Conservation (phyloP, 2,797 vertebrate species). For the Rhincodon typus region DNA sequence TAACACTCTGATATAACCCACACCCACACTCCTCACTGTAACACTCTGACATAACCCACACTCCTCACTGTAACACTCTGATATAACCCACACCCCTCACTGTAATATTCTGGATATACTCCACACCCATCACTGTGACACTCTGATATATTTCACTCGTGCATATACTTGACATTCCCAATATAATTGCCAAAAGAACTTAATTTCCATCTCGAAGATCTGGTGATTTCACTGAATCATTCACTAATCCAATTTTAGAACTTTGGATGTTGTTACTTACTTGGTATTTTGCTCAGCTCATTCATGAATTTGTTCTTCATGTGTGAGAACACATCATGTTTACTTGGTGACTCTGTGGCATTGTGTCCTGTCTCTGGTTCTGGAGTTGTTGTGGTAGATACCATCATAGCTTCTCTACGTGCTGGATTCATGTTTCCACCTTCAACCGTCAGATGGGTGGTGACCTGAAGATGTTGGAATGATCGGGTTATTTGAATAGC, state of each 20-base stretch:
- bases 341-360: constrained; percentile 51
- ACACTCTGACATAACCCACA: background rate
- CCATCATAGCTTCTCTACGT: constrained; percentile 44
- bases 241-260: background rate
- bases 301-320: constrained; percentile 79
- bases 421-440: constrained; percentile 46
- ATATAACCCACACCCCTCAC: background rate
- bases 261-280: constrained; percentile 51
- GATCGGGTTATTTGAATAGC: background rate
- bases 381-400: constrained; percentile 40
- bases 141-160: background rate
- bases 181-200: background rate
- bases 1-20: background rate
- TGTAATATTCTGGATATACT: background rate
- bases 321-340: constrained; percentile 66
- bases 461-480: background rate
- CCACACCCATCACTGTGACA: background rate
- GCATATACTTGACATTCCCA: background rate
- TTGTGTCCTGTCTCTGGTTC: constrained; percentile 42
- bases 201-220: background rate
- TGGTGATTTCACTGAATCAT: background rate
- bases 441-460: background rate
- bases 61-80: background rate
- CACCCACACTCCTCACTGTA: background rate
- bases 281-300: constrained; percentile 60